These are phyloP conservation scores for Suncus etruscus DNA, from an alignment of 2,113 vertebrate genomes.

Conservation along the genomic window DNA sequence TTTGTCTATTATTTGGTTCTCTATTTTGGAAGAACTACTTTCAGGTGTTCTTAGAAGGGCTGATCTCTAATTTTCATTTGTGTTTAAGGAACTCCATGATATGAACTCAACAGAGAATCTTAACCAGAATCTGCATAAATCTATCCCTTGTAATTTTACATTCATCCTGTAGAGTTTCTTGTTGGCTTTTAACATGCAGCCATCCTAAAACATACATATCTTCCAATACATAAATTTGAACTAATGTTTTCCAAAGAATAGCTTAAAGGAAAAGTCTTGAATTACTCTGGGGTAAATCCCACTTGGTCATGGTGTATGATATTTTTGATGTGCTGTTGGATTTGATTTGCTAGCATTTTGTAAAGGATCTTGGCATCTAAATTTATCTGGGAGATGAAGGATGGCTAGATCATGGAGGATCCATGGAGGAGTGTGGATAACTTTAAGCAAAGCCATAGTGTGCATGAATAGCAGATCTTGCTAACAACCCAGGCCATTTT, in stretches of 20 bases:
- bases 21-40: background rate
- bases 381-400: too few relatives aligned
- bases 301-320: too few relatives aligned
- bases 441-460: background rate
- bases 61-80: background rate
- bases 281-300: background rate
- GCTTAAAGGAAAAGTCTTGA: background rate
- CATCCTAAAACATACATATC: background rate
- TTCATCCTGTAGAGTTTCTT: accelerated
- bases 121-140: background rate
- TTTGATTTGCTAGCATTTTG: too few relatives aligned
- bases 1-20: too few relatives aligned
- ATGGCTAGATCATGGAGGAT: background rate
- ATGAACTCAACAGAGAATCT: too few relatives aligned
- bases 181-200: background rate
- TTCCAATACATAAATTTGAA: background rate
- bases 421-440: accelerated
- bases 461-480: background rate
- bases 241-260: background rate
- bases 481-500: background rate
- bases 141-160: accelerated
- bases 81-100: background rate
- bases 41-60: background rate
- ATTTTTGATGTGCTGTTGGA: too few relatives aligned
- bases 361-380: too few relatives aligned